Percentiles rank a stretch among this genome's conserved stretches.
phyloP scores from a whole-genome alignment of 1,140 invertebrate genomes.

The Drosophila novamexicana region DNA sequence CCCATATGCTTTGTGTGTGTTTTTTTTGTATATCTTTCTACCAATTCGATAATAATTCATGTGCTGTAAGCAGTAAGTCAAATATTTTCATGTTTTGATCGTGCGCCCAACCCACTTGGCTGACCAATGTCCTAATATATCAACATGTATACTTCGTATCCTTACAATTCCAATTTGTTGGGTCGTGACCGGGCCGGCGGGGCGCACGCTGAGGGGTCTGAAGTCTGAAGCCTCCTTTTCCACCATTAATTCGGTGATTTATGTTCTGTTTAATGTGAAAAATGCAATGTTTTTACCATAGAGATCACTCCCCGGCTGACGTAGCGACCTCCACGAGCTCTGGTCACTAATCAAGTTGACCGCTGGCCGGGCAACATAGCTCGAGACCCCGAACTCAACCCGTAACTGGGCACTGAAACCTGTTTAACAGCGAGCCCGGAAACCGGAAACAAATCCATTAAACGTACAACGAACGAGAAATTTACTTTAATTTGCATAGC shows the following conservation, averaged over 20 bases:
- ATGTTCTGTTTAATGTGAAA: conserved; percentile 84
- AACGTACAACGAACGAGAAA: conserved; percentile 62
- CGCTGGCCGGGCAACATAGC: conserved; percentile 59
- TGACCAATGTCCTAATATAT: conserved; percentile 25
- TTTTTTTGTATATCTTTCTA: not conserved
- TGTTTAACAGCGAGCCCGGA: conserved; percentile 8
- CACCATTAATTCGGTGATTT: conserved; percentile 80
- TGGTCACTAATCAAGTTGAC: conserved; percentile 82
- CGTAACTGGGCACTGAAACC: conserved; percentile 6
- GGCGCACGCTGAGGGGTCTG: conserved; percentile 7
- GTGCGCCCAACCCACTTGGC: conserved; percentile 75
- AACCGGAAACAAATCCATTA: conserved; percentile 72
- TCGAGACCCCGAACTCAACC: conserved; percentile 21
- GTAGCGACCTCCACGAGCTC: conserved; percentile 38
- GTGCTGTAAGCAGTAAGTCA: conserved; percentile 74
- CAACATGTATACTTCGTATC: not conserved
- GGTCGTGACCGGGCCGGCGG: conserved; percentile 4
- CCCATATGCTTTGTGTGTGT: too few relatives aligned
- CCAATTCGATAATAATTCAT: conserved; percentile 76
- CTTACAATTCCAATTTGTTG: conserved; percentile 56
- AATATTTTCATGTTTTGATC: conserved; percentile 83
- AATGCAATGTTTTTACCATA: conserved; percentile 83
- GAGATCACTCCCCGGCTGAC: conserved; percentile 74
- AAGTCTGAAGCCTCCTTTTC: conserved; percentile 19
- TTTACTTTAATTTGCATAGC: conserved; percentile 79